These are phyloP conservation scores for Saimiri boliviensis DNA, from an alignment of 2,113 vertebrate species.

Conservation along the genomic window DNA sequence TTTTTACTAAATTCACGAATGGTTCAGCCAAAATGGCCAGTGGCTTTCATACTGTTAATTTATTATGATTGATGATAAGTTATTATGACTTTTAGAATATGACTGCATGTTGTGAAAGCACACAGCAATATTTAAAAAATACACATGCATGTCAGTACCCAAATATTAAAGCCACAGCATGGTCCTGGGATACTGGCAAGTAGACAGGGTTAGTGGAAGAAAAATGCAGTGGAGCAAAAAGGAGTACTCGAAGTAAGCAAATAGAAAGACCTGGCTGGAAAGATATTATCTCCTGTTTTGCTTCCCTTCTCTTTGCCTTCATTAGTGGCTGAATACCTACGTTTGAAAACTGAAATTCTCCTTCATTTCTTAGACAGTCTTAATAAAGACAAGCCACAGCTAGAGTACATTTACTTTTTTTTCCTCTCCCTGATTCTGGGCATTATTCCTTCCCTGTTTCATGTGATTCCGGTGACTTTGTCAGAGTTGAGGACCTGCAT, in stretches of 20 bases:
- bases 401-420: not conserved
- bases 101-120: not conserved
- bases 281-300: not conserved
- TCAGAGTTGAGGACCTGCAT: not conserved
- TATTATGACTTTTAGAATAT: not conserved
- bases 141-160: rapidly evolving
- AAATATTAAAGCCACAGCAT: not conserved
- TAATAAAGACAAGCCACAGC: not conserved
- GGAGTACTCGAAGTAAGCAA: not conserved
- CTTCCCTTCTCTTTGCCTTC: not conserved
- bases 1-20: not conserved
- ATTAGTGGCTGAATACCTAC: not conserved
- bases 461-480: not conserved
- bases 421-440: not conserved
- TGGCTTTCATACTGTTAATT: not conserved
- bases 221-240: not conserved
- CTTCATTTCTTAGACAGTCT: not conserved
- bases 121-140: not conserved
- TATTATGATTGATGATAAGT: not conserved
- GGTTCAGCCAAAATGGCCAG: not conserved
- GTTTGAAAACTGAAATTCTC: not conserved
- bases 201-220: not conserved
- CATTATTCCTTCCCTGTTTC: not conserved
- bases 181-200: not conserved
- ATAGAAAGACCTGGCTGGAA: not conserved